A percentile compares a stretch with the other conserved stretches of the same genome.
Evolutionary conservation across 2,797 vertebrate species (phyloP).

Genomic region (Lepilemur ruficaudatus): DNA sequence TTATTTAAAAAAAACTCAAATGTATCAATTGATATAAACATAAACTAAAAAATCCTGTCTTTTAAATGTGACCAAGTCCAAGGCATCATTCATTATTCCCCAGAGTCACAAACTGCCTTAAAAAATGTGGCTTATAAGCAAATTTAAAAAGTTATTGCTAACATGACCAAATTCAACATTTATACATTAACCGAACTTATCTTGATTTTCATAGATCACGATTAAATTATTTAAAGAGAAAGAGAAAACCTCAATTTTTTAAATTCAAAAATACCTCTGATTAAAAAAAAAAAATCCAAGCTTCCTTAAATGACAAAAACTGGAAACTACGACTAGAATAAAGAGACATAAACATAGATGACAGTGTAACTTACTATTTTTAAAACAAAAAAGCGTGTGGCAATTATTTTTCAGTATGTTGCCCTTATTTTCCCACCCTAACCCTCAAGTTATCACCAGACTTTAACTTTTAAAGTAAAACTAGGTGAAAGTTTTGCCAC

Average conservation of each 20-base stretch:
- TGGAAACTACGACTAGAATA: conserved; percentile 27
- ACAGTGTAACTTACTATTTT: conserved; percentile 4
- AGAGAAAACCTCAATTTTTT: neutral
- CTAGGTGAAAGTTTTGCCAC: conserved; percentile 4
- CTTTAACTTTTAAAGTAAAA: conserved; percentile 44
- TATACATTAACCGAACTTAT: neutral
- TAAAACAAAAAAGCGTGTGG: conserved; percentile 22
- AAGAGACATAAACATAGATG: conserved; percentile 6
- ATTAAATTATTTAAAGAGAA: neutral
- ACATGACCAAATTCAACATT: neutral
- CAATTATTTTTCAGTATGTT: conserved; percentile 32
- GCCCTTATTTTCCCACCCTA: conserved; percentile 23
- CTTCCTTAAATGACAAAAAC: conserved; percentile 44
- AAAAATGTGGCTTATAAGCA: neutral
- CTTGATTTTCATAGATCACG: conserved; percentile 20
- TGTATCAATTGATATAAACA: neutral
- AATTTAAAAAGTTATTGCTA: neutral
- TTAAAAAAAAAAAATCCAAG: neutral
- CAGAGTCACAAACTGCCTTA: neutral
- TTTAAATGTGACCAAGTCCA: neutral
- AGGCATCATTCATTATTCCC: neutral
- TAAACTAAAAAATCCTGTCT: neutral
- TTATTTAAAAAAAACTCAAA: neutral
- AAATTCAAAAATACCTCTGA: conserved; percentile 45
- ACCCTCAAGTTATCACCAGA: neutral